Base-by-base conservation (phyloP, 2,888 invertebrate species). In the Aphidius colemani region DNA sequence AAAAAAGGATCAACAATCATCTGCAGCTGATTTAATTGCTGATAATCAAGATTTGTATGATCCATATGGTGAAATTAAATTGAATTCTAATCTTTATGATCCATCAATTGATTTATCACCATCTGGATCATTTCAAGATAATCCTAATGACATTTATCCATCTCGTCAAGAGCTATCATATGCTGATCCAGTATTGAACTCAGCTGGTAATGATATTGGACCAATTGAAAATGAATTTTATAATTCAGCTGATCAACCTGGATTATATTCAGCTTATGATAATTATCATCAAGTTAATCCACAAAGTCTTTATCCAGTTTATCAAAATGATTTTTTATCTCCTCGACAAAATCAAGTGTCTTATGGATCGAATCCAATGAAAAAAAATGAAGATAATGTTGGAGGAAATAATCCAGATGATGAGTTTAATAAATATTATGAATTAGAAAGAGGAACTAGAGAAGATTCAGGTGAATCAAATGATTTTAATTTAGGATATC, bases 401-500 rank as follows among this genome's bases (percentile, higher is more conserved):
- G 30, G 10, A 13, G 18, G 0, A 7, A 18, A 44, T 46, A 57
- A 46, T 46, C n/a, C 30, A 0, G 45, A 57, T 7, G 55, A 56
- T 7, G 55, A 56, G 10, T 59, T 53, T 30, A 51, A 64, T 50
- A 49, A 49, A 13, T 4, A 13, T 1, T 55, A 63, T 5, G 45
- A 61, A 45, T 53, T 59, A 3, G 63, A 55, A 7, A 59, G 67
- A 55, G 66, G 63, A 1, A 56, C 51, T 6, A 53, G 69, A 44
- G 49, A 59, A 58, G 61, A 67, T 48, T 30, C 56, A 40, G 30
- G 5, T 30, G 61, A 62, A 18, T 62, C 18, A 18, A 43, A 56
- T 18, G 18, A 53, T 40, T 65, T 66, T 59, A 59, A 66, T 9
- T 59, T 70, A 6, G 57, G 58, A 7, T 70, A 70, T 64, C 53